Conservation (phyloP, 2,888 invertebrate species). For the Notodonta dromedarius region DNA sequence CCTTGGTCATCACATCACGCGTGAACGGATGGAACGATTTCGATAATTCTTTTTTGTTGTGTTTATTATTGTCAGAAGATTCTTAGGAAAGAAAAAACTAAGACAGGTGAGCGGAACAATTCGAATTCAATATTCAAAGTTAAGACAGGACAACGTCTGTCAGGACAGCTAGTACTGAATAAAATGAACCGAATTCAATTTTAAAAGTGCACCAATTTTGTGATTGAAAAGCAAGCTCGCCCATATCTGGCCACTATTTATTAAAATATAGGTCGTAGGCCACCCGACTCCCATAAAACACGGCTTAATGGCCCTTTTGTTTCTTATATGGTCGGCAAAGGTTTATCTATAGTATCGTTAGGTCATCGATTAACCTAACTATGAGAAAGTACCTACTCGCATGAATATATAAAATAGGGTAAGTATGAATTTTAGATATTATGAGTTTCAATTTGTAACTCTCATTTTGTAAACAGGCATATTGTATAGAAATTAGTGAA, state of each 20-base stretch:
- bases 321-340: slow-evolving; percentile 4
- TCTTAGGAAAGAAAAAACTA: no score
- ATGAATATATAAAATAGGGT: neutral
- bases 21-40: no score
- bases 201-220: neutral
- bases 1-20: no score
- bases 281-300: slow-evolving; percentile 5
- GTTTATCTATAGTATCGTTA: slow-evolving; percentile 6
- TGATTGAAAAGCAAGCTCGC: neutral
- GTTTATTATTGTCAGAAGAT: no score
- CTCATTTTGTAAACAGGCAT: neutral
- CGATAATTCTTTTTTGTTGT: no score
- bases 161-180: no score
- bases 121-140: no score
- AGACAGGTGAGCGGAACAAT: no score
- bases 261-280: slow-evolving; percentile 8
- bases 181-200: no score
- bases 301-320: slow-evolving; percentile 6
- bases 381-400: slow-evolving; percentile 1
- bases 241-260: slow-evolving; percentile 2
- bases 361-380: slow-evolving; percentile 10
- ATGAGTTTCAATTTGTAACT: neutral
- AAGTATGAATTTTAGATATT: neutral
- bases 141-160: no score
- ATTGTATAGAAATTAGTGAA: no score